Base-by-base conservation (phyloP, 1,140 invertebrate species). In the Trachymyrmex cornetzi region DNA sequence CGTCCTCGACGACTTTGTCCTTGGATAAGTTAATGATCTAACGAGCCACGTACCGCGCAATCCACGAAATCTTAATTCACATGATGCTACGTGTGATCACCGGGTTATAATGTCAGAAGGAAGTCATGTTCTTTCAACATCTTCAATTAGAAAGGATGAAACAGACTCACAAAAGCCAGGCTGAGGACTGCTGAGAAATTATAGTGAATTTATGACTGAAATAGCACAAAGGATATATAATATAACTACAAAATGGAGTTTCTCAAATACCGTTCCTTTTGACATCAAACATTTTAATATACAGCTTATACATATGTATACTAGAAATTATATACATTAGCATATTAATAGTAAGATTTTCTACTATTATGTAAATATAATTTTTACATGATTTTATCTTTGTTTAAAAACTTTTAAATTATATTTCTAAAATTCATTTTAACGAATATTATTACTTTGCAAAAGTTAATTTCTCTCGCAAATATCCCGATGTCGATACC, bases 1-100 rank as follows among this genome's bases (percentile, higher is more conserved):
- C 57, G 71, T 77, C 44, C 77, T 88, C 50, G 77, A 55, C 44
- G n/a, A 16, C 16, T 38, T 48, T 22, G 48, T 77, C 88, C 86
- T 89, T 85, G 88, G 75, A 12, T 71, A 34, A 63, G 71, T 30
- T 34, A 61, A 74, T 88, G 50, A 87, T 75, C 71, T 87, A 87
- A 87, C 85, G 59, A 88, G 80, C 69, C 4, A 16, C 22, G 34
- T 34, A 61, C 22, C 30, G 9, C 27, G 19, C 16, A 30, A n/a
- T 69, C 22, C 16, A 14, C 55, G 24, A 30, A 61, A 61, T 74
- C 38, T 24, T 11, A 27, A 84, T 84, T 74, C 53, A n/a, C 22
- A 19, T 61, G 66, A 69, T 69, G 38, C 24, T 34, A 74, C 79
- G 53, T 34, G 55, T 55, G 55, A 74, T 72, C n/a, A 24, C 2